Conservation (phyloP, 2,797 vertebrate genomes). For the Bucorvus abyssinicus region DNA sequence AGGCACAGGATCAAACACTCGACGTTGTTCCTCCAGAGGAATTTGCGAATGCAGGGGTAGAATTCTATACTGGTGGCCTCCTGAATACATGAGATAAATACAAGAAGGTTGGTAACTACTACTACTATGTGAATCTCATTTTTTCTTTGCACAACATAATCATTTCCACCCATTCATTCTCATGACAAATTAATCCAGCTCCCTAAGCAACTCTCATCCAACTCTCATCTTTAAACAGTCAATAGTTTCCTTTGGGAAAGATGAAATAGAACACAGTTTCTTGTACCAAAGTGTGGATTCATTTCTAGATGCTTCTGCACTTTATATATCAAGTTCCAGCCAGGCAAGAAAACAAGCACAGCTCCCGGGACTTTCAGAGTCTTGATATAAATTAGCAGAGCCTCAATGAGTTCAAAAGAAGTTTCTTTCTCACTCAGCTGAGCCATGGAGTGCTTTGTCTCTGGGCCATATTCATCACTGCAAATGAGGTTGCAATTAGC, state of each 20-base stretch:
- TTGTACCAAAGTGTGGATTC: slow-evolving; percentile 89
- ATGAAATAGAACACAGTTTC: neutral
- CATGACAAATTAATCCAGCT: neutral
- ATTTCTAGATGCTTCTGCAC: slow-evolving; percentile 95
- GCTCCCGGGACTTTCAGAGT: slow-evolving; percentile 88
- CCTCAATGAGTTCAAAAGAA: slow-evolving; percentile 93
- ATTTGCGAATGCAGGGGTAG: slow-evolving; percentile 95
- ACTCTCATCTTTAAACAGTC: neutral
- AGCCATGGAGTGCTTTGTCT: slow-evolving; percentile 88
- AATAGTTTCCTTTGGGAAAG: neutral
- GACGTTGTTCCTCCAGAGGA: slow-evolving; percentile 92
- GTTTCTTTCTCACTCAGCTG: slow-evolving; percentile 93
- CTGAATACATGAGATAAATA: slow-evolving; percentile 66
- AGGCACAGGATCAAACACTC: slow-evolving; percentile 89
- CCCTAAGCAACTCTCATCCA: neutral
- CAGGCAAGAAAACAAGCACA: slow-evolving; percentile 91
- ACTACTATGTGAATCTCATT: neutral
- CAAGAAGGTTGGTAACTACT: neutral
- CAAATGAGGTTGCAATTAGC: slow-evolving; percentile 91
- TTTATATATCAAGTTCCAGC: slow-evolving; percentile 96
- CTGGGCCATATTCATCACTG: slow-evolving; percentile 83
- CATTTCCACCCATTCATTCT: neutral
- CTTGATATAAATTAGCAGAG: slow-evolving; percentile 90
- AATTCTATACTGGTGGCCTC: slow-evolving; percentile 83
- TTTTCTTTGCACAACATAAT: neutral